Base-by-base conservation (phyloP, 1,140 invertebrate species). In the Hylyphantes graminicola region DNA sequence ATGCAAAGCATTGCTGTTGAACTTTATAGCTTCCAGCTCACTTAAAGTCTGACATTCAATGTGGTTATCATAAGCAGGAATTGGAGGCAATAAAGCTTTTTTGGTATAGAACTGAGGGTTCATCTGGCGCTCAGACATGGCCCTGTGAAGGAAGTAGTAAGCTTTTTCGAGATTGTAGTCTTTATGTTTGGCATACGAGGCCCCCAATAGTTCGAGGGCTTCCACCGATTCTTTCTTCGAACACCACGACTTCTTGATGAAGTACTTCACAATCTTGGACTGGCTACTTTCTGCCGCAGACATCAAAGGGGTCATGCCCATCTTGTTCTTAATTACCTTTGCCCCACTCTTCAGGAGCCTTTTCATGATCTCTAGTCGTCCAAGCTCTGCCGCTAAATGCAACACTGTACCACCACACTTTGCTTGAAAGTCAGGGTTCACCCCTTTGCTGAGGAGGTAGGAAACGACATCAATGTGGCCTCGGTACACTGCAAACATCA, bases 401-500 rank as follows among this genome's bases (percentile, higher is more conserved):
- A 98, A 90, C 9, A 96, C 96, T 8, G 97, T 98, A 6, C 95
- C 95, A 3, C 96, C 96, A 89, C 94, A 96, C 17, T 94, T 90
- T 2, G 95, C 94, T 87, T 93, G 92, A 87, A 94, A 93, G 89
- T 98, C 94, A 9, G 95, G 93, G 87, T 95, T 91, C 7, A 96
- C 95, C 80, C 94, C 94, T 85, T 94, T 93, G 88, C 94, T 93
- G 63, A 98, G 90, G 11, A 98, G 90, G 89, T 94, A 97, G 86
- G 93, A 93, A 1, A 95, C 94, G 92, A 85, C 89, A 89, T 88
- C 81, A 67, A 88, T 84, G 83, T 88, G 87, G 15, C 91, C 96
- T 89, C 96, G 97, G 88, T 97, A 97, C 10, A 96, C 93, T 54
- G 96, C 95, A 85, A 98, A 97, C 97, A 98, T 98, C 10, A 98